Percentiles rank a stretch among this genome's conserved stretches.
These are phyloP conservation scores for Polymixis flavicincta DNA, from an alignment of 2,888 invertebrate genomes.

Conservation along the genomic window DNA sequence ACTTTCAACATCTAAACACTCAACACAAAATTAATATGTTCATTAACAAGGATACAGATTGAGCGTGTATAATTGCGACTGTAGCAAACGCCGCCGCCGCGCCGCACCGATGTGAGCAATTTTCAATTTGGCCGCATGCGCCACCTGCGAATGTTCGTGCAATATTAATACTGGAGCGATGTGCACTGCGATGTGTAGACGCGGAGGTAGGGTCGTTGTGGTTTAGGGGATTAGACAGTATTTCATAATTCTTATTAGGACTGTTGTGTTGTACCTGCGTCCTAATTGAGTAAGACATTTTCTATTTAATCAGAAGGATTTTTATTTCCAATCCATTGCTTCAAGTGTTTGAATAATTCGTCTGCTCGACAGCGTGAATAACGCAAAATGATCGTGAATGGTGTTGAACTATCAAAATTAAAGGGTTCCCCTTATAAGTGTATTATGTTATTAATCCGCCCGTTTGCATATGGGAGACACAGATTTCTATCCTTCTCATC, in stretches of 20 bases:
- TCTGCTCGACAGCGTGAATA: neutral
- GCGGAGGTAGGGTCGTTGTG: conserved; percentile 39
- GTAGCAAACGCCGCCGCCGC: conserved; percentile 37
- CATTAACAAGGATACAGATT: conserved; percentile 49
- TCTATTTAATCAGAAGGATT: neutral
- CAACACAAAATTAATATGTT: conserved; percentile 31
- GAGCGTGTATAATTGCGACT: conserved; percentile 44
- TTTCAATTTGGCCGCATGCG: conserved; percentile 75
- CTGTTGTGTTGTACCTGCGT: neutral
- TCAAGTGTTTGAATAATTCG: neutral
- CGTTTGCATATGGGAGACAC: too few species aligned
- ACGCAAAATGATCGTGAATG: neutral
- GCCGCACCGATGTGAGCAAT: conserved; percentile 68
- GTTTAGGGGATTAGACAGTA: neutral
- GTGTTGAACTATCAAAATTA: neutral
- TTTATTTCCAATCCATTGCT: neutral
- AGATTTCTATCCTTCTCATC: too few species aligned
- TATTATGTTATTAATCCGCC: too few species aligned
- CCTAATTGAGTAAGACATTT: neutral
- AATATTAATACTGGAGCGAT: conserved; percentile 75
- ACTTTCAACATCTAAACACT: conserved; percentile 11
- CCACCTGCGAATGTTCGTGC: conserved; percentile 74
- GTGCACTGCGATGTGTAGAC: conserved; percentile 60
- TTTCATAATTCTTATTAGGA: neutral
- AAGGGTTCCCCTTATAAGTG: neutral